Base-by-base conservation (phyloP, 2,888 invertebrate genomes). In the Ophion ventricosus region DNA sequence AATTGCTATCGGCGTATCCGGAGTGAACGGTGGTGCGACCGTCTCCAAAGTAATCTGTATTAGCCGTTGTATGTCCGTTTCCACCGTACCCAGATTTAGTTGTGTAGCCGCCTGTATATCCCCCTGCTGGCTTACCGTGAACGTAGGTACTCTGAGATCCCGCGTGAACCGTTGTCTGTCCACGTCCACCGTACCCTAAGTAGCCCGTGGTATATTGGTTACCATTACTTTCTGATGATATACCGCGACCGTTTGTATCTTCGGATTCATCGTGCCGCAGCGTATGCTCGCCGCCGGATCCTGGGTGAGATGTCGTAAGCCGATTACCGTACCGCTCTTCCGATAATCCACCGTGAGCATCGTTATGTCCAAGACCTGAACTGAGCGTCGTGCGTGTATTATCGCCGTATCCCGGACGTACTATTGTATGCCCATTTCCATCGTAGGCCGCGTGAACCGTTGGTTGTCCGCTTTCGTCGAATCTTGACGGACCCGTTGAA, bases 161-260 rank as follows among this genome's bases (percentile, higher is more conserved):
- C n/a, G 17, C 8, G 11, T 54, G 70, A 43, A 29, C 75, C 11
- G n/a, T 57, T 61, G 49, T 84, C 40, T 67, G 66, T 25, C 56
- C 86, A 66, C 79, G 23, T 43, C 82, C 82, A 57, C 79, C 80
- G 26, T 77, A 40, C 40, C 70, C 78, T 66, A 59, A 25, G 20
- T 49, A 25, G 54, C 40, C 25, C 3, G 64, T 43, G 35, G 57
- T 54, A 17, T 82, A 35, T 20, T 70, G 59, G 10, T 59, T 43
- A 11, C 29, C 20, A 63, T 57, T 8, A 70, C 76, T 77, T 14
- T 49, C 2, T 4, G 49, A 14, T 17, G 14, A 4, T 49, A 17
- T 3, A 4, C 1, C 17, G 49, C 17, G 49, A 49, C 74, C 83
- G 64, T 76, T 11, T 25, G 17, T 17, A 2, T 40, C 73, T 23